phyloP scores from a whole-genome alignment of 2,888 invertebrate genomes.

The Baccha elongata region DNA sequence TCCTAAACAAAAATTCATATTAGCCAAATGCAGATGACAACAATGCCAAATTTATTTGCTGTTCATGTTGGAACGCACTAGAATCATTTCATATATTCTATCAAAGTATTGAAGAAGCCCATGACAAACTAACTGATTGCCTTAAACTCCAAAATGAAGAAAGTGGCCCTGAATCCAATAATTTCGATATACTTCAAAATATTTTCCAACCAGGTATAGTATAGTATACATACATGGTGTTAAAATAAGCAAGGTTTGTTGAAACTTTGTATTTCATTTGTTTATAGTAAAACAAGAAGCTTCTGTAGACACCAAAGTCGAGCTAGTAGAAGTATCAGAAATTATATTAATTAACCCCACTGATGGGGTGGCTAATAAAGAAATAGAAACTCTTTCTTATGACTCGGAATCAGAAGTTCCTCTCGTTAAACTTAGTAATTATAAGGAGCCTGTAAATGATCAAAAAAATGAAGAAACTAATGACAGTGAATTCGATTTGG shows the following conservation, averaged over 20 bases:
- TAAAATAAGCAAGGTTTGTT: background rate
- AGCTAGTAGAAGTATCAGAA: background rate
- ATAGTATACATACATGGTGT: too few relatives aligned
- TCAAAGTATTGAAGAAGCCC: constrained; percentile 74
- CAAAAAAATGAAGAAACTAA: background rate
- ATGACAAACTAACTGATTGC: constrained; percentile 51
- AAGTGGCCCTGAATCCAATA: background rate
- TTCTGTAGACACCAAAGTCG: constrained; percentile 8
- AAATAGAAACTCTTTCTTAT: background rate
- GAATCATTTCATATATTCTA: constrained; percentile 78
- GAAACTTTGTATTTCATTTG: background rate
- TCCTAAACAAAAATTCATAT: background rate
- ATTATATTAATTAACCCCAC: background rate
- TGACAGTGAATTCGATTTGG: background rate
- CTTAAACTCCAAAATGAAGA: constrained; percentile 10
- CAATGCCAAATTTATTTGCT: constrained; percentile 71
- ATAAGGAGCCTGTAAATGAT: background rate
- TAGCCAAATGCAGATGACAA: constrained; percentile 47
- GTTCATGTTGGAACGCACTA: constrained; percentile 77
- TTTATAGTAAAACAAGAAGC: constrained; percentile 31
- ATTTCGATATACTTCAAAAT: constrained; percentile 65
- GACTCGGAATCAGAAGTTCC: constrained; percentile 27
- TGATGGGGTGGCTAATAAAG: background rate
- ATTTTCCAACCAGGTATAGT: constrained; percentile 25
- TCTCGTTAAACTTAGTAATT: background rate